A percentile compares a stretch with the other conserved stretches of the same genome.
These are phyloP conservation scores for Oplegnathus fasciatus DNA, from an alignment of 2,113 vertebrate species.

Conservation along the genomic window DNA sequence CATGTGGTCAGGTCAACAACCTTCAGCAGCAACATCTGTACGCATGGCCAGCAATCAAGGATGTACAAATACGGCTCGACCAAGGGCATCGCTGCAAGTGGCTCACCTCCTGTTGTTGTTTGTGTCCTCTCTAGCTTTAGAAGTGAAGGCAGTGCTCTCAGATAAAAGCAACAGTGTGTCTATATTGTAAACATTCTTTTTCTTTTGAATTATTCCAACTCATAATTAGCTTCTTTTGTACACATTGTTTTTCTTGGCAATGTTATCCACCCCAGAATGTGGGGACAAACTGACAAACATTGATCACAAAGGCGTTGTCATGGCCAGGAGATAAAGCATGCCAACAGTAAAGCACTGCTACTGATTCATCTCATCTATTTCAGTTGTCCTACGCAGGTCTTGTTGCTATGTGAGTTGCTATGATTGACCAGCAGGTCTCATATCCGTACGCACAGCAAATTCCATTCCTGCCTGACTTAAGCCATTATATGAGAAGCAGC, in stretches of 20 bases:
- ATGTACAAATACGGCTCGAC: conserved; percentile 43
- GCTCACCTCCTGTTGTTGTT: conserved; percentile 43
- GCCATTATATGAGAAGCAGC: conserved; percentile 35
- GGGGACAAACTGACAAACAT: conserved; percentile 51
- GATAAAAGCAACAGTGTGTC: conserved; percentile 30
- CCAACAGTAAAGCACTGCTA: conserved; percentile 51
- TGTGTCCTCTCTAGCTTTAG: conserved; percentile 14
- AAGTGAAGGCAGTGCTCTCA: conserved; percentile 20
- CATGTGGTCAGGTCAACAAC: conserved; percentile 67
- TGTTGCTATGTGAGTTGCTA: conserved; percentile 79
- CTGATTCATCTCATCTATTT: conserved; percentile 71
- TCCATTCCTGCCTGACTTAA: conserved; percentile 46
- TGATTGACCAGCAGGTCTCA: conserved; percentile 69
- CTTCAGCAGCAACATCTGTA: conserved; percentile 67
- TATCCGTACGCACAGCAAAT: conserved; percentile 30
- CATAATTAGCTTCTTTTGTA: conserved; percentile 55
- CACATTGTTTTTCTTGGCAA: conserved; percentile 54
- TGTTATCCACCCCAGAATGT: conserved; percentile 37
- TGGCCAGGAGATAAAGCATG: conserved; percentile 47
- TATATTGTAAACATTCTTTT: conserved; percentile 43
- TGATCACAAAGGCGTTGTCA: conserved; percentile 49
- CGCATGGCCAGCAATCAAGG: conserved; percentile 48
- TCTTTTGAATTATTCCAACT: conserved; percentile 51
- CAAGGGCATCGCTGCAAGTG: conserved; percentile 52
- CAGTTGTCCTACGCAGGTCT: conserved; percentile 68